These are phyloP conservation scores for Bactericera cockerelli DNA, from an alignment of 1,140 invertebrate genomes.

Conservation along the genomic window DNA sequence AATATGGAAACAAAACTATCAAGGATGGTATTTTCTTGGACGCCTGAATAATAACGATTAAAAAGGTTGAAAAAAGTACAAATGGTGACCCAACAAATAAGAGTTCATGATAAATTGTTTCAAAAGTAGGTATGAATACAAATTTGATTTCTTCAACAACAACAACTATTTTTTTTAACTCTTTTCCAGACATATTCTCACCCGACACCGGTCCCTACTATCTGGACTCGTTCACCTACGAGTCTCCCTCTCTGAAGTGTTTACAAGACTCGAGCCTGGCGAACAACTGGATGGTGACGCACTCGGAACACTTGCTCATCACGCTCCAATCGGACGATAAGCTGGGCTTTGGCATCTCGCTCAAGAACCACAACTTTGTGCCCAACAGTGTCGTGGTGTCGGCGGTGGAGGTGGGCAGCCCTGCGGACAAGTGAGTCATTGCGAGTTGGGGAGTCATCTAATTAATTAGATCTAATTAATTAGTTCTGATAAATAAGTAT, in stretches of 20 bases:
- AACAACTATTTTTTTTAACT: no score
- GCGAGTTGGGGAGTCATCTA: no score
- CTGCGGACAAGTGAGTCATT: constrained; percentile 52
- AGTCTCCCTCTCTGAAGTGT: not conserved
- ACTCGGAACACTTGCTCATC: constrained; percentile 47
- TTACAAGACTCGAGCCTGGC: not conserved
- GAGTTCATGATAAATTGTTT: no score
- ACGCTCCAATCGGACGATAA: constrained; percentile 39
- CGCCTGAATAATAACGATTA: no score
- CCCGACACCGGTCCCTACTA: not conserved
- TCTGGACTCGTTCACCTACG: not conserved
- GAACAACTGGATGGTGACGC: constrained; percentile 33
- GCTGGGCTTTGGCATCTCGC: constrained; percentile 21
- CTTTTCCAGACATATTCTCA: not conserved
- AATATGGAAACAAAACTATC: no score
- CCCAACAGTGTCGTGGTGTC: constrained; percentile 35
- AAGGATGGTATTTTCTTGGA: no score
- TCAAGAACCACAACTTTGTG: constrained; percentile 12
- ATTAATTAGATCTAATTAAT: not conserved
- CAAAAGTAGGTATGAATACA: no score
- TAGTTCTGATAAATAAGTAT: no score
- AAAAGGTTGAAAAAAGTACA: no score
- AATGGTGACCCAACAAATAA: no score
- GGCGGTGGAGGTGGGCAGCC: constrained; percentile 46
- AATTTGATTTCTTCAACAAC: no score